phyloP scores from a whole-genome alignment of 2,797 vertebrate genomes.

The Clarias fuscus region DNA sequence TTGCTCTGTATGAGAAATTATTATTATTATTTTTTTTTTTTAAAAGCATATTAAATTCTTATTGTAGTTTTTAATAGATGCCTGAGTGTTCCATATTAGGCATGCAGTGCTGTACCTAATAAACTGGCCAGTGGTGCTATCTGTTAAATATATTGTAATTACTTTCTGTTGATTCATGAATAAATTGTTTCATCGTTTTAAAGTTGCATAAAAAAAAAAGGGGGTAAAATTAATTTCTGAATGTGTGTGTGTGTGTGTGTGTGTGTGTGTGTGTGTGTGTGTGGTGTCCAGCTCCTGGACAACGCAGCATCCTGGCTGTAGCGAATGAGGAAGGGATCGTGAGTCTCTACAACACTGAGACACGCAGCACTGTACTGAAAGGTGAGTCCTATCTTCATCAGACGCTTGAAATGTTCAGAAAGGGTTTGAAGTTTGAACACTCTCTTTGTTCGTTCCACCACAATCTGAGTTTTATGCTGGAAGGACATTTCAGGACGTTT shows the following conservation, averaged over 20 bases:
- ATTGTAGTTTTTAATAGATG: too few relatives aligned
- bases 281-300: slow-evolving; percentile 64
- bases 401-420: not conserved
- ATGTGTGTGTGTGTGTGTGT: not conserved
- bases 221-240: too few relatives aligned
- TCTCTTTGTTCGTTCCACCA: not conserved
- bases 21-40: too few relatives aligned
- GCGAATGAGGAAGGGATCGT: slow-evolving; percentile 95
- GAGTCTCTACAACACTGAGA: slow-evolving; percentile 84
- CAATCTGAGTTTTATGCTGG: not conserved
- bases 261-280: not conserved
- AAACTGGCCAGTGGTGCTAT: not conserved
- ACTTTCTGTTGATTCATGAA: not conserved
- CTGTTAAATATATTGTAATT: not conserved
- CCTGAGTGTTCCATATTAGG: too few relatives aligned
- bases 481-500: not conserved
- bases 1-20: too few relatives aligned
- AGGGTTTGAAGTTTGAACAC: not conserved
- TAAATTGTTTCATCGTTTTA: not conserved
- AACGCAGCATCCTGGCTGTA: slow-evolving; percentile 81
- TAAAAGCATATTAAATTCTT: too few relatives aligned
- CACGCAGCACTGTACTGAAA: slow-evolving; percentile 76
- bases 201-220: not conserved
- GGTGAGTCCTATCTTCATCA: slow-evolving; percentile 69
- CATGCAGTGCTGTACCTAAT: too few relatives aligned